phyloP scores from a whole-genome alignment of 1,140 invertebrate genomes.

The Drosophila bipectinata region DNA sequence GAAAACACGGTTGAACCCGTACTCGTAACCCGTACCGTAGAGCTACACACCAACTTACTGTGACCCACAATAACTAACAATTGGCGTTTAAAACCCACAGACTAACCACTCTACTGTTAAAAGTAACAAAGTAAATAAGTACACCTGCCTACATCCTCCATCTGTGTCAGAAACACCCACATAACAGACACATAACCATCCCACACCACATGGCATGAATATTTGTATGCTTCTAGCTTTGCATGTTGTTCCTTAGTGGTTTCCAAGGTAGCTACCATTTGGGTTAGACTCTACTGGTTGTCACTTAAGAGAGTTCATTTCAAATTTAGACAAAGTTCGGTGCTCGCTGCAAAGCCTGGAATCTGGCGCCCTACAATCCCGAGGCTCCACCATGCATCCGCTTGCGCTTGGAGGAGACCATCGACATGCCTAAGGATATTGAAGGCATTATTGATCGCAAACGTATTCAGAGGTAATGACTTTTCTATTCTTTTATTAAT shows the following conservation, averaged over 20 bases:
- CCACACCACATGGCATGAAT: constrained; percentile 48
- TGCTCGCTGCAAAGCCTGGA: constrained; percentile 89
- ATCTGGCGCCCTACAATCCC: constrained; percentile 86
- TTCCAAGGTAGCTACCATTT: constrained; percentile 16
- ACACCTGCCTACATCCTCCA: constrained; percentile 7
- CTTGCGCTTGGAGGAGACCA: constrained; percentile 86
- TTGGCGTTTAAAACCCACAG: constrained; percentile 17
- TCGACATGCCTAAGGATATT: constrained; percentile 78
- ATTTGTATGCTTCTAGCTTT: constrained; percentile 54
- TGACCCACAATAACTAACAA: constrained; percentile 16
- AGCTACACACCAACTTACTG: constrained; percentile 21
- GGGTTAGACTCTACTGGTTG: neutral
- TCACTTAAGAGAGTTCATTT: neutral
- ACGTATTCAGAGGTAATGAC: constrained; percentile 69
- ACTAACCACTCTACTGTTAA: constrained; percentile 32
- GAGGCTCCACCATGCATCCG: constrained; percentile 85
- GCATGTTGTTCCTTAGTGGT: constrained; percentile 50
- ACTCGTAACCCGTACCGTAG: constrained; percentile 24
- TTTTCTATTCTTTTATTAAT: neutral
- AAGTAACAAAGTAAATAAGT: constrained; percentile 25
- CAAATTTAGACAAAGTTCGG: constrained; percentile 88
- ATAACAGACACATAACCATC: constrained; percentile 10
- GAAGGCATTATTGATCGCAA: constrained; percentile 75
- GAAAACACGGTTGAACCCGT: constrained; percentile 18
- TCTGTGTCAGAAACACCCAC: constrained; percentile 12